Conservation (phyloP, 2,888 invertebrate genomes). For the Mactromeris polynyma region DNA sequence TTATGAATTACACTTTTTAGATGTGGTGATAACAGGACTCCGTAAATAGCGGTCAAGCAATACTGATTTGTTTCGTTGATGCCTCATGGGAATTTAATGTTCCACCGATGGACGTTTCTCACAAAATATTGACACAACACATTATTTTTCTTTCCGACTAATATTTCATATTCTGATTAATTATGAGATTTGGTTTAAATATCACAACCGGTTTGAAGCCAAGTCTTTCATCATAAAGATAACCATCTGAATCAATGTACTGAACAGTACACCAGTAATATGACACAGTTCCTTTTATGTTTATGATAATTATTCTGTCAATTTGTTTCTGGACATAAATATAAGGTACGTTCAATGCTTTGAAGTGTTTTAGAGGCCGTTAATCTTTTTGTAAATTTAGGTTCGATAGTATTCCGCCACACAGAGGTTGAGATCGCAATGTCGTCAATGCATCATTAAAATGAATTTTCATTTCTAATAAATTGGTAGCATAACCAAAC, state of each 20-base stretch:
- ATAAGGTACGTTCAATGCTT: neutral
- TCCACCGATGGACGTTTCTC: neutral
- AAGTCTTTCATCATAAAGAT: neutral
- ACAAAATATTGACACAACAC: constrained; percentile 1
- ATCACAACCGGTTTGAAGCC: neutral
- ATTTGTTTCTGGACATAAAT: neutral
- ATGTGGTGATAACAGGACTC: neutral
- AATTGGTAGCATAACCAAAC: no score
- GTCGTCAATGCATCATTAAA: no score
- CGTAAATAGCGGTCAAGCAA: neutral
- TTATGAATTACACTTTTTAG: no score
- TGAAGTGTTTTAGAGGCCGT: no score
- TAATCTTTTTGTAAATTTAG: no score
- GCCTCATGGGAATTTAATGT: neutral
- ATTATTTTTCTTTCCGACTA: neutral
- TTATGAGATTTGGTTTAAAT: neutral
- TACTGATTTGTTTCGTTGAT: neutral
- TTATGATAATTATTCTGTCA: neutral
- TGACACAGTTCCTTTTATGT: neutral
- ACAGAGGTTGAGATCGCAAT: no score
- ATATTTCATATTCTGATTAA: neutral
- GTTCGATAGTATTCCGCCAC: no score
- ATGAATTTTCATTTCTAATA: no score
- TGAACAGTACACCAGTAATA: neutral
- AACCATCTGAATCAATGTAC: neutral